Evolutionary conservation across 2,113 vertebrate species (phyloP).

Genomic region (Trochalopteron elliotii): DNA sequence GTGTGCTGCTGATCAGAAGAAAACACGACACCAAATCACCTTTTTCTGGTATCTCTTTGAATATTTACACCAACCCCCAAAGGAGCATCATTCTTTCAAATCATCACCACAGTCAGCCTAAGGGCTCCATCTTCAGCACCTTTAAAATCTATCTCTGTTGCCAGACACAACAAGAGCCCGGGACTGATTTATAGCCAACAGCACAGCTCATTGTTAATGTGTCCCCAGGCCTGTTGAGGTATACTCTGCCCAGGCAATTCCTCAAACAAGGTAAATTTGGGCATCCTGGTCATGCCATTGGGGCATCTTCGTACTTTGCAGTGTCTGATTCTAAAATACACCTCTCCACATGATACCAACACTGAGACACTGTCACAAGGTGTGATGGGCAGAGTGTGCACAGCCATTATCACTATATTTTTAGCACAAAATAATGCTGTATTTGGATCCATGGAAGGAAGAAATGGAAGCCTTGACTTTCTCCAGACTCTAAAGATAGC

Average conservation of each 20-base stretch:
- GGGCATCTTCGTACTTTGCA: no score
- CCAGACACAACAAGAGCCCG: rapidly evolving
- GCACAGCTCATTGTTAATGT: neutral
- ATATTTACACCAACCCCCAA: rapidly evolving
- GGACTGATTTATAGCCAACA: neutral
- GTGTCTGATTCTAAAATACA: neutral
- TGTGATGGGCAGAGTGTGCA: neutral
- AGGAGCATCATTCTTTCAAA: neutral
- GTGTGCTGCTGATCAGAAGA: neutral
- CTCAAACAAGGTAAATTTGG: neutral
- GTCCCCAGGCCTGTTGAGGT: neutral
- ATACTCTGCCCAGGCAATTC: neutral
- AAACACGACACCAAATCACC: rapidly evolving
- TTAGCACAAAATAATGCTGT: rapidly evolving
- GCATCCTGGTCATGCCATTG: neutral
- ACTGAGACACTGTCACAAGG: no score
- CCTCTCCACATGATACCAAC: rapidly evolving
- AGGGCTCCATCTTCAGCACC: neutral
- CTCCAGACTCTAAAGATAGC: neutral
- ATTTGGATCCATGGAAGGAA: neutral
- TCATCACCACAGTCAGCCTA: neutral
- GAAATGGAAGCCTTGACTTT: neutral
- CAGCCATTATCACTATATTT: neutral
- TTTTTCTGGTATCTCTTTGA: neutral
- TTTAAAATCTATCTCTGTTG: neutral